These are phyloP conservation scores for Oligia latruncula DNA, from an alignment of 2,888 invertebrate species.

Conservation along the genomic window DNA sequence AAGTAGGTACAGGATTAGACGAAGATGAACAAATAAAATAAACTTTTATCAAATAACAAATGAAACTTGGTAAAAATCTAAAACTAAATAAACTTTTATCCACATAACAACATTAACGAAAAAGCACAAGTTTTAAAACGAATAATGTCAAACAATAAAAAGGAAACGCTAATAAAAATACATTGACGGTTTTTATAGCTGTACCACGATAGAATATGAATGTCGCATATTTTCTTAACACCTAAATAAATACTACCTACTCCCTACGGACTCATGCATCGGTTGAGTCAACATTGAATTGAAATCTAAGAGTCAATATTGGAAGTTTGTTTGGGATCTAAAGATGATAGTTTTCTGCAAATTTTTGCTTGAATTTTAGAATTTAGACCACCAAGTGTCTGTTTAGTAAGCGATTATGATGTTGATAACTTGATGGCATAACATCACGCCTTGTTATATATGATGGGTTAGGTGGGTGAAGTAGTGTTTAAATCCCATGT, in stretches of 20 bases:
- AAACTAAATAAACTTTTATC: neutral
- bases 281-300: constrained; percentile 52
- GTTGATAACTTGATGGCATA: neutral
- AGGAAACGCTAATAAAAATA: constrained; percentile 47
- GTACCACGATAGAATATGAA: constrained; percentile 47
- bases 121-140: constrained; percentile 3
- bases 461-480: too few species aligned
- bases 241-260: constrained; percentile 62
- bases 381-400: constrained; percentile 40
- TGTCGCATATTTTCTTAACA: constrained; percentile 58
- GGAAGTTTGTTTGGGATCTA: constrained; percentile 61
- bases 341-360: constrained; percentile 57
- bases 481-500: neutral
- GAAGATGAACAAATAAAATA: too few species aligned
- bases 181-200: constrained; percentile 51
- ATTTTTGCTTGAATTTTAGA: constrained; percentile 43
- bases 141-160: constrained; percentile 40
- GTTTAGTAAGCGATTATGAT: neutral
- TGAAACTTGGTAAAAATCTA: neutral
- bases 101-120: neutral
- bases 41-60: too few species aligned
- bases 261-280: constrained; percentile 34
- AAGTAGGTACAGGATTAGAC: too few species aligned
- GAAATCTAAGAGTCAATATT: constrained; percentile 61
- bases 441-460: neutral